Base-by-base conservation (phyloP, 2,888 invertebrate species). In the Priocnemis perturbator region DNA sequence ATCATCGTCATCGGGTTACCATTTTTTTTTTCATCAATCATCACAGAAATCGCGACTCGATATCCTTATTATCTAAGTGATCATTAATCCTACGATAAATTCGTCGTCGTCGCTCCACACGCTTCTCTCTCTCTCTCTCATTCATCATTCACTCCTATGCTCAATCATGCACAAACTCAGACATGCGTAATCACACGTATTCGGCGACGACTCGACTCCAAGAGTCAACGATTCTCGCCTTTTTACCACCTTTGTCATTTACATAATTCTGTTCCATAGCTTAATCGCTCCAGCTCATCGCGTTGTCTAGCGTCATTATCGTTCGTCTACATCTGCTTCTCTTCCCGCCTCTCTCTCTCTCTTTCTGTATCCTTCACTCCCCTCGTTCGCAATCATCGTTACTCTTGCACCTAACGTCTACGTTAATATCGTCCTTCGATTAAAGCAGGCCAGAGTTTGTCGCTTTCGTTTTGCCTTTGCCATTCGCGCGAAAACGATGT, bases 1-100 rank as follows among this genome's bases (percentile, higher is more conserved):
- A 9, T 50, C 11, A 50, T 17, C 17, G 5, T 57, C 30, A 23
- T 55, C 55, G 55, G 55, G 21, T 26, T 20, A 23, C 14, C 55
- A 9, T 55, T 23, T 21, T 55, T 4, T 55, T 23, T 21, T 55
- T 4, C 55, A 57, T 57, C 30, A 30, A 72, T 81, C 81, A 82
- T 82, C 81, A 80, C 83, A 81, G 79, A 81, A 78, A 81, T 81
- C 79, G 77, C 77, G 77, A 75, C 75, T 83, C 74, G 60, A 65
- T 68, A 62, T 76, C 57, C 56, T 64, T 68, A 68, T 53, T 62
- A 62, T 3, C 53, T 45, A 53, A 20, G 26, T 60, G 37, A 37
- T 37, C 37, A 1, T 50, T 50, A 50, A 50, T 4, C 17, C 19
- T 50, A 50, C 17, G 19, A 50, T 50, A 19, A 59, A 59, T 21